Conservation (phyloP, 2,888 invertebrate genomes). For the Metalampra italica region DNA sequence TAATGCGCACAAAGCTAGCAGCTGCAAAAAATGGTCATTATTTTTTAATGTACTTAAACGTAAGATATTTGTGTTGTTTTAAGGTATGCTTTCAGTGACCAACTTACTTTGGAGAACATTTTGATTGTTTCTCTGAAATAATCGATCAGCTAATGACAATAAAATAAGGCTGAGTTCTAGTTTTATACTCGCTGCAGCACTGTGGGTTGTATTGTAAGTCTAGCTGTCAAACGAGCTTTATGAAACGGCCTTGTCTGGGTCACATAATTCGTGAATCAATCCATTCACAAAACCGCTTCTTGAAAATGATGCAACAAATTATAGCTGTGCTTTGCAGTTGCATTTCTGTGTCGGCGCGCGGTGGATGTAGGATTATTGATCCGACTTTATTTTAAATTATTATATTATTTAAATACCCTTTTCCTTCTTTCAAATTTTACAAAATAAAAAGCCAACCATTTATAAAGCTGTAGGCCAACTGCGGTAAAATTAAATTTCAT, state of each 20-base stretch:
- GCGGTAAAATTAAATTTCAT: too few species aligned
- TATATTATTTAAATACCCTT: too few species aligned
- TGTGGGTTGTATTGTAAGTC: not conserved
- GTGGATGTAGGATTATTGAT: not conserved
- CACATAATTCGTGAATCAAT: slow-evolving; percentile 19
- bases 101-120: slow-evolving; percentile 45
- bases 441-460: too few species aligned
- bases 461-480: too few species aligned
- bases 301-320: not conserved
- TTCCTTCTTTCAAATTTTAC: too few species aligned
- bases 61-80: too few species aligned
- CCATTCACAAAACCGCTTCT: slow-evolving; percentile 14
- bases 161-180: slow-evolving; percentile 1
- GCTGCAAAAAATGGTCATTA: too few species aligned
- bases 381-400: too few species aligned
- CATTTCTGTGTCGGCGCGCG: not conserved
- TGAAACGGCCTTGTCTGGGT: slow-evolving; percentile 21
- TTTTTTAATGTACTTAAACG: too few species aligned
- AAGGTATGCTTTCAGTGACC: not conserved
- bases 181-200: not conserved
- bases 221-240: slow-evolving; percentile 25
- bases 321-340: not conserved
- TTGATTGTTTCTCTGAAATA: slow-evolving; percentile 22
- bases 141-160: slow-evolving; percentile 22
- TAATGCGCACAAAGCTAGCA: slow-evolving; percentile 31